Percentiles rank a stretch among this genome's conserved stretches.
Evolutionary conservation across 2,113 vertebrate species (phyloP).

Genomic region (Cyanocitta stelleri): DNA sequence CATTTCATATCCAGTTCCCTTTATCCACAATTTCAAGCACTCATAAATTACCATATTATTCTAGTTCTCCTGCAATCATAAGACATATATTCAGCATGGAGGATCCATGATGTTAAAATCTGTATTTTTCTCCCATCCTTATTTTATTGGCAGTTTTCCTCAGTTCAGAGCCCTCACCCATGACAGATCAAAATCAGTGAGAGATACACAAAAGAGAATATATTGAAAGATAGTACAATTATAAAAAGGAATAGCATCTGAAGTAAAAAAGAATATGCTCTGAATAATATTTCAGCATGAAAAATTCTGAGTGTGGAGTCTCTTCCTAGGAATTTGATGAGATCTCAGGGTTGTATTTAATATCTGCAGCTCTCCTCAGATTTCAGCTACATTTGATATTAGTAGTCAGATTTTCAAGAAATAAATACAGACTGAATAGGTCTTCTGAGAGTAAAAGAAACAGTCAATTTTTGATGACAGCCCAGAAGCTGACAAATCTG

Average conservation of each 20-base stretch:
- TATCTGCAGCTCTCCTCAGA: background rate
- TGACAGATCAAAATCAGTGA: background rate
- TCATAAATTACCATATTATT: background rate
- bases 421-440: background rate
- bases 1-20: background rate
- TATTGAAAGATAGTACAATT: background rate
- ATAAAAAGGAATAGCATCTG: background rate
- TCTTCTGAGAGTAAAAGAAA: background rate
- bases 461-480: background rate
- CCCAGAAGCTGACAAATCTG: background rate
- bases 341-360: background rate
- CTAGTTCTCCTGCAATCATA: background rate
- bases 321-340: background rate
- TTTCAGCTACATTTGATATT: background rate
- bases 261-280: background rate
- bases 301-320: background rate
- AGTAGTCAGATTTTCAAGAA: background rate
- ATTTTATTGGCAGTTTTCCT: background rate
- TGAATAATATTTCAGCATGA: background rate
- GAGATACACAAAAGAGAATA: background rate
- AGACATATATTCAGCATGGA: background rate
- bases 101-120: background rate
- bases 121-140: background rate
- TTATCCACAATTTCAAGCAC: background rate
- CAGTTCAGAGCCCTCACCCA: background rate